A percentile compares a stretch with the other conserved stretches of the same genome.
Conservation (phyloP, 2,797 vertebrate species). For the Ficedula albicollis region DNA sequence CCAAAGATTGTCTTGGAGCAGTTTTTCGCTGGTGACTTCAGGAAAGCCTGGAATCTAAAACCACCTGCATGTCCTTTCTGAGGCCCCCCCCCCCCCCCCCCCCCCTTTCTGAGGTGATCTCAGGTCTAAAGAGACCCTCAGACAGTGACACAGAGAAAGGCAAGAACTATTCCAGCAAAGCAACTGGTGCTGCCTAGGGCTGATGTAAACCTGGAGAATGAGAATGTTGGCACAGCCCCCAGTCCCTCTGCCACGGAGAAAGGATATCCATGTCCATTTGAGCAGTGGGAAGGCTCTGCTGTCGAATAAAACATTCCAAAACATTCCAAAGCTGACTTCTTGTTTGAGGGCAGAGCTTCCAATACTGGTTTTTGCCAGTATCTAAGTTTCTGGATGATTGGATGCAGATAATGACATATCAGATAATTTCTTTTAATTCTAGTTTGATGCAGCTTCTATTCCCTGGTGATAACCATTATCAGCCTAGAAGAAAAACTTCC, state of each 20-base stretch:
- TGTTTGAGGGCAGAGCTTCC: background rate
- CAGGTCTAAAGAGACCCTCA: no score
- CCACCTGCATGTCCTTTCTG: no score
- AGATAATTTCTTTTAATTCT: background rate
- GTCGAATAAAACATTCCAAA: background rate
- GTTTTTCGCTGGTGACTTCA: no score
- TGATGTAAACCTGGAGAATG: background rate
- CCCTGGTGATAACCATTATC: background rate
- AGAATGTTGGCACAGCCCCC: background rate
- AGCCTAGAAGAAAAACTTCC: background rate
- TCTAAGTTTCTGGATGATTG: fast-evolving
- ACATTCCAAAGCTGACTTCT: background rate
- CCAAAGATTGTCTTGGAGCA: no score
- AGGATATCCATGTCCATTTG: background rate
- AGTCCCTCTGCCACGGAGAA: background rate
- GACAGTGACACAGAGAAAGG: no score
- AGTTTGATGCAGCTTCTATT: background rate
- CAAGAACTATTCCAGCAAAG: background rate
- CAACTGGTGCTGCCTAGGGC: background rate
- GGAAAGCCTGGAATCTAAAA: no score
- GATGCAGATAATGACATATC: no score
- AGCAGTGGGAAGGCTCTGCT: background rate
- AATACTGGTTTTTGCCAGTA: background rate
- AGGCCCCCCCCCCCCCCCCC: no score
- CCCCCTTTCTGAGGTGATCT: no score